phyloP scores from a whole-genome alignment of 1,140 invertebrate species.

The Brachionus rotundiformis region DNA sequence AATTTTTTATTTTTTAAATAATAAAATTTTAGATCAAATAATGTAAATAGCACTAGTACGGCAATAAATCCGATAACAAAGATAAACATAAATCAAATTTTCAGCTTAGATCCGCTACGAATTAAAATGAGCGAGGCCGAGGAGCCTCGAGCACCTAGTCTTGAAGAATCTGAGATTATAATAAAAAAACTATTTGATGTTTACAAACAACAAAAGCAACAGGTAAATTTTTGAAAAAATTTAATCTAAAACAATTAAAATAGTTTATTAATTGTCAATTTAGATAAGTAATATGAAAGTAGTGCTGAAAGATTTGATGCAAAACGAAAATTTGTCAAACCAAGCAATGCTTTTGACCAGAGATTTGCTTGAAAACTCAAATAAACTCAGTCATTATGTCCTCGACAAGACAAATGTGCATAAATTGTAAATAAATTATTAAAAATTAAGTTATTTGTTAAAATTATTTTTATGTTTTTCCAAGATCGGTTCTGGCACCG shows the following conservation, averaged over 20 bases:
- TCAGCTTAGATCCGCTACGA: constrained; percentile 31
- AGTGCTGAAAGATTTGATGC: constrained; percentile 42
- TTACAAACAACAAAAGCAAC: constrained; percentile 50
- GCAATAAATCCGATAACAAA: background rate
- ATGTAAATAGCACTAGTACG: constrained; percentile 45
- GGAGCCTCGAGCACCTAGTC: constrained; percentile 43
- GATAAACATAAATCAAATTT: constrained; percentile 40
- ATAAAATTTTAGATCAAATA: background rate
- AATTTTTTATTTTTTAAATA: no score
- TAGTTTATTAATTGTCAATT: background rate
- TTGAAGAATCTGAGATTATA: constrained; percentile 46
- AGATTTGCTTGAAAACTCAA: constrained; percentile 37
- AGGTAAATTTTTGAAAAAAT: constrained; percentile 26
- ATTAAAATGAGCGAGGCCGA: constrained; percentile 39
- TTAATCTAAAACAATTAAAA: no score
- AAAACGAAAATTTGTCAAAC: constrained; percentile 45
- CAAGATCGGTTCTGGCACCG: constrained; percentile 9
- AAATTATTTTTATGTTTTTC: background rate
- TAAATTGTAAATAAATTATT: constrained; percentile 23
- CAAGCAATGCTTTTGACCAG: constrained; percentile 23
- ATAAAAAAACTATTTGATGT: constrained; percentile 48
- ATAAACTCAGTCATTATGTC: constrained; percentile 29
- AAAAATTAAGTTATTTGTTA: background rate
- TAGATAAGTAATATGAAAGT: constrained; percentile 52
- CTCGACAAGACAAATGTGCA: constrained; percentile 11